Evolutionary conservation across 2,888 invertebrate species (phyloP), one percentile per base, ranked within the genome.

Genomic region (Apotomis turbidana): DNA sequence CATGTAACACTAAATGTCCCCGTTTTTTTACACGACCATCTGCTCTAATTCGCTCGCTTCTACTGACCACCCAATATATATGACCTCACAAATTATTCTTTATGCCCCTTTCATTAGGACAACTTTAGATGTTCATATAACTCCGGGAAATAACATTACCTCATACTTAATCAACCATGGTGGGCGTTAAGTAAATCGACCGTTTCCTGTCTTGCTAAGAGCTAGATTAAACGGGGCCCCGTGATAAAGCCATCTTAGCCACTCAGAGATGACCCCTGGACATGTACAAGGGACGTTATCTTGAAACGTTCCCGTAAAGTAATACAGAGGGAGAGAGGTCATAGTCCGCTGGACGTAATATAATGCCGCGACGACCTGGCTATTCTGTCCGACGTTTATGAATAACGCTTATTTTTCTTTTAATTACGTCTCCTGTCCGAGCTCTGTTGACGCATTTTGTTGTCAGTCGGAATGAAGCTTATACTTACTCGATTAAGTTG

Each of bases 321-420:
- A 73, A 54, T 67, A 69, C 67, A 73, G 74, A 70, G 78, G 81
- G 74, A 72, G 72, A 62, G 73, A 78, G 88, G 74, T 83, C 91
- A 76, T 41, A 68, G 46, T 74, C 70, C 70, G 72, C 75, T 86
- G 90, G 92, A 78, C 74, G 82, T 78, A 79, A 83, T 87, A 87
- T 90, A 90, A 90, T 85, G 80, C 86, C 84, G 78, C 85, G 81
- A 84, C 86, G 87, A 85, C 85, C 86, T 80, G 80, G 87, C 88
- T 85, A 88, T 91, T 87, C 83, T 84, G 80, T 78, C 77, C 79
- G 93, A 93, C 93, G 83, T 91, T 90, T 91, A 93, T 92, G 91
- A 92, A 93, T 93, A 87, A 90, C 85, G 83, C 87, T 90, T 93
- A 91, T 93, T 91, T 93, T 93, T 93, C 93, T 92, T 93, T 92